Conservation (phyloP, 2,797 vertebrate species). For the Microchirus variegatus region DNA sequence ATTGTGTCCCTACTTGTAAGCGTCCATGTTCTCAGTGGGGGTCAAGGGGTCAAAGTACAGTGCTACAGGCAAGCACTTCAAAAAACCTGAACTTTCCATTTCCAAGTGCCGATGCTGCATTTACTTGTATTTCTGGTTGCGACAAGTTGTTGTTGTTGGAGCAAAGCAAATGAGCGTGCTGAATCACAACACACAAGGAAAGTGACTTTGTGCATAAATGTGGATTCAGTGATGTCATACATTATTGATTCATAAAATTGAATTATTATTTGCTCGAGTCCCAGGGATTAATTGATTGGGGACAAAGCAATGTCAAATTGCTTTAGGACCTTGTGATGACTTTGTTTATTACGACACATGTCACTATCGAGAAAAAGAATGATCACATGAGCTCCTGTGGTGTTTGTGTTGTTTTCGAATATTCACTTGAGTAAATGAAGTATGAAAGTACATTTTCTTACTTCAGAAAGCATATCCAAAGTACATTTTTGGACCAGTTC, state of each 20-base stretch:
- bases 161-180: neutral
- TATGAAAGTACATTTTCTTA: neutral
- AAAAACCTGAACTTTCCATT: neutral
- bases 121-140: neutral
- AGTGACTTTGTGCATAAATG: neutral
- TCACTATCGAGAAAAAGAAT: neutral
- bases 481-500: too few relatives aligned
- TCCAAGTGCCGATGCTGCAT: neutral
- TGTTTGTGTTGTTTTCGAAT: neutral
- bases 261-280: too few relatives aligned
- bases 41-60: too few relatives aligned
- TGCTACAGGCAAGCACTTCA: too few relatives aligned
- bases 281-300: too few relatives aligned
- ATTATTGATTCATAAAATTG: too few relatives aligned
- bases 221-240: neutral
- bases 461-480: too few relatives aligned
- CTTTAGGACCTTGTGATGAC: neutral
- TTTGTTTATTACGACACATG: neutral
- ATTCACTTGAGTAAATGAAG: neutral
- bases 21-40: too few relatives aligned
- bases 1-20: too few relatives aligned
- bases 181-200: too few relatives aligned
- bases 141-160: neutral
- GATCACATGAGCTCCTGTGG: neutral
- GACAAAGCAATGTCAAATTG: neutral